phyloP scores from a whole-genome alignment of 2,888 invertebrate genomes.

The Cabera pusaria region DNA sequence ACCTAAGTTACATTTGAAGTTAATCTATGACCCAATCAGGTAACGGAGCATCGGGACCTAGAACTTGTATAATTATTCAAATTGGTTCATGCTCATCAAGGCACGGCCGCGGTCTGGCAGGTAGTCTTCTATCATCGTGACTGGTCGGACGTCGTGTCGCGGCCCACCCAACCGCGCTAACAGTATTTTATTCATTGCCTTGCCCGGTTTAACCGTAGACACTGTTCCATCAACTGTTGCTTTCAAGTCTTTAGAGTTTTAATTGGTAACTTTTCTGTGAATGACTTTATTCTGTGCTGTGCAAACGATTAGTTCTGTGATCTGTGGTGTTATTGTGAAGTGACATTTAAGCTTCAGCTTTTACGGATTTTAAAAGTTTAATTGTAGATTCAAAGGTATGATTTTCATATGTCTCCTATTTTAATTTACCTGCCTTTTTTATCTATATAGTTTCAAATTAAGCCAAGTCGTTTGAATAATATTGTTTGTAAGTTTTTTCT shows the following conservation, averaged over 20 bases:
- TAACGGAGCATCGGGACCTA: slow-evolving; percentile 23
- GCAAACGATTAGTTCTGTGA: slow-evolving; percentile 6
- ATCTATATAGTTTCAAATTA: no score
- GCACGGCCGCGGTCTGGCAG: slow-evolving; percentile 40
- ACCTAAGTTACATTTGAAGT: slow-evolving; percentile 8
- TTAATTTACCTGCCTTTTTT: no score
- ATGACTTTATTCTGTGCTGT: slow-evolving; percentile 6
- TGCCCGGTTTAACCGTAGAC: slow-evolving; percentile 10
- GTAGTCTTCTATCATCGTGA: slow-evolving; percentile 66
- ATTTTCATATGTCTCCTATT: no score
- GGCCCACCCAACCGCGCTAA: slow-evolving; percentile 61
- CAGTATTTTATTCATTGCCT: slow-evolving; percentile 28
- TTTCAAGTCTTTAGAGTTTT: slow-evolving; percentile 5
- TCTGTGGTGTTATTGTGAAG: slow-evolving; percentile 1
- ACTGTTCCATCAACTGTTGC: slow-evolving; percentile 11
- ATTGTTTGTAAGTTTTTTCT: neutral
- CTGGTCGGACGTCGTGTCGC: slow-evolving; percentile 56
- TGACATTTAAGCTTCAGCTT: neutral
- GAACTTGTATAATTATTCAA: slow-evolving; percentile 34
- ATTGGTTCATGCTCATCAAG: slow-evolving; percentile 35
- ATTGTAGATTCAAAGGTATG: slow-evolving; percentile 12
- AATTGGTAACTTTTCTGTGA: slow-evolving; percentile 6
- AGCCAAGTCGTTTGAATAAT: no score
- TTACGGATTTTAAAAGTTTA: slow-evolving; percentile 1
- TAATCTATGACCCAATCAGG: slow-evolving; percentile 13